Conservation (phyloP, 2,113 vertebrate species). For the Benitochromis conjunctus region DNA sequence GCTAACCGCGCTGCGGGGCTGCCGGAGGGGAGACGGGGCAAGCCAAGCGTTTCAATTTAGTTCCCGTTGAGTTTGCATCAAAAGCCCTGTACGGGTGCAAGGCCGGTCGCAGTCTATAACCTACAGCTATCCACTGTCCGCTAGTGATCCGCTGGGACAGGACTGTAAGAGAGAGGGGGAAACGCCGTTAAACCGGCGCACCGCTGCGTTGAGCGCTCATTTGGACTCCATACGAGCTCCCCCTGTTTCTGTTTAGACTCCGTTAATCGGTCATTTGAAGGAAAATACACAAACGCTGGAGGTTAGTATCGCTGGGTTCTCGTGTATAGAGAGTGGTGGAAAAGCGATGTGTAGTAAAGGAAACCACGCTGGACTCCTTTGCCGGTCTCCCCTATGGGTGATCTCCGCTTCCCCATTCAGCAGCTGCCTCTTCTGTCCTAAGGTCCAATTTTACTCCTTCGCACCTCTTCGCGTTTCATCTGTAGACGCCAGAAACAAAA, state of each 20-base stretch:
- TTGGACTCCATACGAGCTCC: constrained; percentile 37
- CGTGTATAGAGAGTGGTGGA: not conserved
- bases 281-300: not conserved
- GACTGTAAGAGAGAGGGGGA: not conserved
- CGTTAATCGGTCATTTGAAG: not conserved
- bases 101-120: constrained; percentile 3
- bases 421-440: constrained; percentile 22
- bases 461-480: not conserved
- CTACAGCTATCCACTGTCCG: constrained; percentile 18
- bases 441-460: not conserved
- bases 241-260: not conserved
- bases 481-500: not conserved
- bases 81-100: not conserved
- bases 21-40: not conserved
- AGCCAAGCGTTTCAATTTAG: constrained; percentile 20
- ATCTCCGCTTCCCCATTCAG: constrained; percentile 15
- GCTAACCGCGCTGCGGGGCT: not conserved
- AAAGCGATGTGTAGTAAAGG: not conserved
- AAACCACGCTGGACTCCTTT: not conserved
- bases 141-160: constrained; percentile 11
- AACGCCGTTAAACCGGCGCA: constrained; percentile 47
- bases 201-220: constrained; percentile 37
- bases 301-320: not conserved
- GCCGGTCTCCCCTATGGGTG: constrained; percentile 7
- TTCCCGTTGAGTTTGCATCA: constrained; percentile 36